Evolutionary conservation across 2,113 vertebrate species (phyloP), one percentile per base, ranked within the genome.

Genomic region (Tragelaphus imberbis): DNA sequence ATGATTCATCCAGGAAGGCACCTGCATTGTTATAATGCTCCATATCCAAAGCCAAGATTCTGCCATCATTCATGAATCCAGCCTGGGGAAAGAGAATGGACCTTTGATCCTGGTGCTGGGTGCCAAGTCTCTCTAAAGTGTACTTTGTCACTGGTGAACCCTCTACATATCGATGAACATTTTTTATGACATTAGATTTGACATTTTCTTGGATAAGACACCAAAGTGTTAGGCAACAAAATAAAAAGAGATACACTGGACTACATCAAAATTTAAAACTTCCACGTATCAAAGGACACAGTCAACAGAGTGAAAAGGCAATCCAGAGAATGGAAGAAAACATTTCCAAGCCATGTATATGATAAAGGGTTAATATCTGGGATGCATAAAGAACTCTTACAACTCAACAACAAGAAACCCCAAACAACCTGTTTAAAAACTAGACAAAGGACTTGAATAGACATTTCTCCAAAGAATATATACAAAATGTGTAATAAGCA

Each of bases 21-120:
- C 99, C 99, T 51, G 97, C 99, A 33, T 99, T 99, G 97, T 92
- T 1, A 75, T 99, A 99, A 61, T 98, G 99, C 55, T 98, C 98
- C 13, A 99, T 1, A 71, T 99, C 99, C 80, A 99, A 98, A 84
- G 99, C 99, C 96, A 98, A 44, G 95, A 99, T 99, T 87, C 96
- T 98, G 63, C 99, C 99, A 28, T 99, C 98, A 0, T 98, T 99
- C 99, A 99, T 99, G 97, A 99, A 99, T 13, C 99, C 99, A 95
- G 98, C 99, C 99, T 99, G 97, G 10, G 7, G 65, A 25, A 59
- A 86, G 40, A 97, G 68, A 87, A 49, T 0, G 8, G 56, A 58
- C 3, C 19, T 85, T 19, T 65, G 53, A 81, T 8, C 36, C 81
- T 15, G 21, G 36, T 36, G 14, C 30, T 53, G 8, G 40, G 3